Percentiles rank a stretch among this genome's conserved stretches.
Conservation (phyloP, 2,113 vertebrate species). For the Vombatus ursinus region DNA sequence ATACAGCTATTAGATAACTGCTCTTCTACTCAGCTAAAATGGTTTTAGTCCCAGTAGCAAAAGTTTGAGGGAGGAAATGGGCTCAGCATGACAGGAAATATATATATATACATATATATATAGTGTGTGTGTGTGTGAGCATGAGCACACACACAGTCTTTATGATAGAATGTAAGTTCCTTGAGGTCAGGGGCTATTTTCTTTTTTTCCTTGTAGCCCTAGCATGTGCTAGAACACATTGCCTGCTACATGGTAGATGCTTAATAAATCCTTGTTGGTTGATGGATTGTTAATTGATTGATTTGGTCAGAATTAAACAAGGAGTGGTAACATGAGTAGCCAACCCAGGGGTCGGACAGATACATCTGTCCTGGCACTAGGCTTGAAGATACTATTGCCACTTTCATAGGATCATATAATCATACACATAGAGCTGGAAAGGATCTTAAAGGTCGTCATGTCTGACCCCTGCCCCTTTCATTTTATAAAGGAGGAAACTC, state of each 20-base stretch:
- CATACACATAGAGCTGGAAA: not conserved
- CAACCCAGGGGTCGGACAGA: not conserved
- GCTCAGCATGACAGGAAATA: conserved; percentile 49
- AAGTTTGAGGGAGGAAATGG: conserved; percentile 25
- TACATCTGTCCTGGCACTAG: no score
- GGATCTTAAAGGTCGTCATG: not conserved
- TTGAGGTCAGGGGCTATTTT: no score
- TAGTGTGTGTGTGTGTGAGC: no score
- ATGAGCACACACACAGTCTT: no score
- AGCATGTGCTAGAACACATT: no score
- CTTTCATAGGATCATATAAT: not conserved
- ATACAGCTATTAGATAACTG: not conserved
- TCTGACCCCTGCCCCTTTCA: not conserved
- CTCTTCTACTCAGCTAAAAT: not conserved
- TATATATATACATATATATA: no score
- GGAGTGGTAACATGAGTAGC: not conserved
- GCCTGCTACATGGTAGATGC: no score
- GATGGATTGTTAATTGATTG: no score
- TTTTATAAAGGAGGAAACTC: not conserved
- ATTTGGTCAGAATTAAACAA: not conserved
- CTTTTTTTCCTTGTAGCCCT: no score
- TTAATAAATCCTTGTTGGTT: no score
- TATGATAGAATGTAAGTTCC: no score
- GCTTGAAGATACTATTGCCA: not conserved
- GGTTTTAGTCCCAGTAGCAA: conserved; percentile 54